Conservation (phyloP, 1,140 invertebrate genomes). For the Heliothis subflexa region DNA sequence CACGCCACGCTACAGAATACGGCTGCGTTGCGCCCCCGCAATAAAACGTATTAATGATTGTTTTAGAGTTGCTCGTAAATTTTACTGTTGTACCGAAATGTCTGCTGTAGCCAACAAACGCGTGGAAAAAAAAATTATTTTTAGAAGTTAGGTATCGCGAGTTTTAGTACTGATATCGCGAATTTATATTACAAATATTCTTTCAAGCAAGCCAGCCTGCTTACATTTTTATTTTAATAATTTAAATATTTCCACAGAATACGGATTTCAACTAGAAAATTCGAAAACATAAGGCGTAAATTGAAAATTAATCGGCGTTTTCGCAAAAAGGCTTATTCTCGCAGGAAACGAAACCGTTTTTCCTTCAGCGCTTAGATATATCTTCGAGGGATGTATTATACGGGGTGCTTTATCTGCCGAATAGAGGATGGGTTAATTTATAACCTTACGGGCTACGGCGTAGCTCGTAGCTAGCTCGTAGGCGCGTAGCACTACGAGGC, state of each 20-base stretch:
- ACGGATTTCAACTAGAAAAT: background rate
- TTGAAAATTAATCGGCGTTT: conserved; percentile 46
- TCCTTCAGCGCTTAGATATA: conserved; percentile 40
- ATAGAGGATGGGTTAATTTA: conserved; percentile 48
- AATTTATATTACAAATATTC: background rate
- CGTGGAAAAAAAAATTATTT: conserved; percentile 38
- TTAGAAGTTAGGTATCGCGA: background rate
- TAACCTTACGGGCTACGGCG: conserved; percentile 41
- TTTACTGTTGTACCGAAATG: conserved; percentile 51
- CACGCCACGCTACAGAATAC: conserved; percentile 54
- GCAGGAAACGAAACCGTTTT: conserved; percentile 44
- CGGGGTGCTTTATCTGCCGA: conserved; percentile 45
- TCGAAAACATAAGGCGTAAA: conserved; percentile 21
- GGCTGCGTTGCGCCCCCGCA: conserved; percentile 47
- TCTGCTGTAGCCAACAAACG: conserved; percentile 37
- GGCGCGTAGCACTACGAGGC: conserved; percentile 27
- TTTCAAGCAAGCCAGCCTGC: no score
- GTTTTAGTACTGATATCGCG: background rate
- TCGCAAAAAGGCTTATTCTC: conserved; percentile 45
- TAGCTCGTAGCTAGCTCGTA: conserved; percentile 34
- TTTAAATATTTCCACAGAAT: background rate
- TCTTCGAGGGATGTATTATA: conserved; percentile 44
- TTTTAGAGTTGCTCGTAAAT: conserved; percentile 63
- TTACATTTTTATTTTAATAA: background rate
- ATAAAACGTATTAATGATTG: conserved; percentile 71